phyloP scores from a whole-genome alignment of 1,140 invertebrate species.

The Anoplolepis gracilipes region DNA sequence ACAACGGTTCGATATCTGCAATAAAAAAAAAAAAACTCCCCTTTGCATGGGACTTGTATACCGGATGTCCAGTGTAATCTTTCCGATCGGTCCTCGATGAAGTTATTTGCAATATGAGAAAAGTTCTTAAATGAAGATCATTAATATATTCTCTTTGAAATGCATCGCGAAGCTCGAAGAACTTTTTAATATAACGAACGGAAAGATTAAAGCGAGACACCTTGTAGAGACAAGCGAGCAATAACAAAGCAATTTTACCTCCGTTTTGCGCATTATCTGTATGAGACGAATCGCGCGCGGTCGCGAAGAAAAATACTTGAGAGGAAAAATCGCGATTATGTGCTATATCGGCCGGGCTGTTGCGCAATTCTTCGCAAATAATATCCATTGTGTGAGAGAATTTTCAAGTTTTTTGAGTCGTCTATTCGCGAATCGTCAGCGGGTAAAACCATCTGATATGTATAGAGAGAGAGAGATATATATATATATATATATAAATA shows the following conservation, averaged over 20 bases:
- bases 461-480: not conserved
- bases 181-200: not conserved
- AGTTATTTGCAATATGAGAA: not conserved
- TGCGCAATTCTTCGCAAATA: conserved; percentile 39
- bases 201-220: not conserved
- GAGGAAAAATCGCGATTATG: conserved; percentile 49
- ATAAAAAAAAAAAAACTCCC: conserved; percentile 2
- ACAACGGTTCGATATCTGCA: conserved; percentile 27
- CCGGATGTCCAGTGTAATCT: not conserved
- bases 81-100: not conserved
- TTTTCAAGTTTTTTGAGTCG: not conserved
- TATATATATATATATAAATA: not conserved
- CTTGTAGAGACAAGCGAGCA: conserved; percentile 49
- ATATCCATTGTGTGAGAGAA: not conserved
- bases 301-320: conserved; percentile 30
- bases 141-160: not conserved
- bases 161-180: not conserved
- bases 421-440: not conserved
- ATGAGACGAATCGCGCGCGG: conserved; percentile 36
- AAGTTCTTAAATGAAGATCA: too few relatives aligned
- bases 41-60: not conserved
- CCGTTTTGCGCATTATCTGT: conserved; percentile 48
- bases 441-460: not conserved
- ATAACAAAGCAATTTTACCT: conserved; percentile 57
- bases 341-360: not conserved